Evolutionary conservation across 2,888 invertebrate genomes (phyloP).

Genomic region (Xestia ashworthii): DNA sequence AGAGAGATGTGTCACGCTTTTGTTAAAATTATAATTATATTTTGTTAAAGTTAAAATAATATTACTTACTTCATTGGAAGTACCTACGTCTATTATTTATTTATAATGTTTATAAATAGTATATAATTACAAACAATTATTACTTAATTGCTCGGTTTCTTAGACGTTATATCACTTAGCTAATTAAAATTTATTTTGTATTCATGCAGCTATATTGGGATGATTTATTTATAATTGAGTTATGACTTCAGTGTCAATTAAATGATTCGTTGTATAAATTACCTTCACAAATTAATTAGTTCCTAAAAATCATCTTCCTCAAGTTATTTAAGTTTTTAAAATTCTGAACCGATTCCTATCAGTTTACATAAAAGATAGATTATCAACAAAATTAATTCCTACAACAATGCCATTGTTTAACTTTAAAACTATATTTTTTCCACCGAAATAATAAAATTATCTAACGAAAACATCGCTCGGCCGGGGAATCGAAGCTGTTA

Average conservation of each 20-base stretch:
- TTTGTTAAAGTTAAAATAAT: no score
- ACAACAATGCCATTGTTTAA: conserved; percentile 76
- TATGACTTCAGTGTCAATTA: not conserved
- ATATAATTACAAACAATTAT: not conserved
- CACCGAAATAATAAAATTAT: conserved; percentile 82
- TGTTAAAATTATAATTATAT: no score
- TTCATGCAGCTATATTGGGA: not conserved
- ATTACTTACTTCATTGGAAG: not conserved
- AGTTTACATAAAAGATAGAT: conserved; percentile 20
- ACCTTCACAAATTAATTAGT: not conserved
- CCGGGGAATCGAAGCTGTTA: conserved; percentile 86
- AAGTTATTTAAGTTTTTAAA: conserved; percentile 17
- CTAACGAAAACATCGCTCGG: conserved; percentile 79
- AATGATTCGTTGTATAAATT: not conserved
- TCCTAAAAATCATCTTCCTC: not conserved
- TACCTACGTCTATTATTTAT: not conserved
- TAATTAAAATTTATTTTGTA: not conserved
- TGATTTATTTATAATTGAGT: not conserved
- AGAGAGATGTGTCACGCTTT: not conserved
- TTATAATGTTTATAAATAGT: not conserved
- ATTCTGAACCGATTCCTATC: conserved; percentile 18
- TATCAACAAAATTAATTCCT: conserved; percentile 43
- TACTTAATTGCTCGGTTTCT: not conserved
- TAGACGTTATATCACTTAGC: not conserved
- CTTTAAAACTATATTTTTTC: conserved; percentile 73